These are phyloP conservation scores for Barypeithes pellucidus DNA, from an alignment of 2,888 invertebrate species.

Conservation along the genomic window DNA sequence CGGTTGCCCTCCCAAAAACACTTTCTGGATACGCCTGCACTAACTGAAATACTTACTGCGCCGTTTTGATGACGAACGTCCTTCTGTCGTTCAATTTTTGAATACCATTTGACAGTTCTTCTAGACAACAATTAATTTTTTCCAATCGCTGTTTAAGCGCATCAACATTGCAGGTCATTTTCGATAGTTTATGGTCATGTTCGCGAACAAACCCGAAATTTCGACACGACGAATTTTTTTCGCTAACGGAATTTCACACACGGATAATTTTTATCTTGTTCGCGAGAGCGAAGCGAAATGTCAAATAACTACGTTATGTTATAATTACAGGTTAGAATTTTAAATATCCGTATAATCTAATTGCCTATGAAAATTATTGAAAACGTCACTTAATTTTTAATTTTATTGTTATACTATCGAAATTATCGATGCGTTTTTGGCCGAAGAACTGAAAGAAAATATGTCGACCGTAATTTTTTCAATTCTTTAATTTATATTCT, in stretches of 20 bases:
- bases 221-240: neutral
- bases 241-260: neutral
- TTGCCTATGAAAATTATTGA: neutral
- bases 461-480: no score
- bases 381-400: neutral
- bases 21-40: no score
- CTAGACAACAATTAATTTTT: conserved; percentile 49
- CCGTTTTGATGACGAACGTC: conserved; percentile 42
- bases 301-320: conserved; percentile 14
- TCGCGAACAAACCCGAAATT: neutral
- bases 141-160: conserved; percentile 44
- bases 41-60: conserved; percentile 28
- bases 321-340: conserved; percentile 28
- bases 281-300: conserved; percentile 21
- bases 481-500: no score
- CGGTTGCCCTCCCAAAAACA: no score
- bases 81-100: conserved; percentile 51
- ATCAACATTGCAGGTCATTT: conserved; percentile 18
- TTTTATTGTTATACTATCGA: neutral
- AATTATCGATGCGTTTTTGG: no score
- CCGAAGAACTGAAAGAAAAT: no score
- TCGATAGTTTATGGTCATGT: conserved; percentile 9
- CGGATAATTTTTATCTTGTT: conserved; percentile 10
- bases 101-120: conserved; percentile 47
- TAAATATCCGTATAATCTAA: neutral